Evolutionary conservation across 2,888 invertebrate species (phyloP).

Genomic region (Nemotelus pantherinus): DNA sequence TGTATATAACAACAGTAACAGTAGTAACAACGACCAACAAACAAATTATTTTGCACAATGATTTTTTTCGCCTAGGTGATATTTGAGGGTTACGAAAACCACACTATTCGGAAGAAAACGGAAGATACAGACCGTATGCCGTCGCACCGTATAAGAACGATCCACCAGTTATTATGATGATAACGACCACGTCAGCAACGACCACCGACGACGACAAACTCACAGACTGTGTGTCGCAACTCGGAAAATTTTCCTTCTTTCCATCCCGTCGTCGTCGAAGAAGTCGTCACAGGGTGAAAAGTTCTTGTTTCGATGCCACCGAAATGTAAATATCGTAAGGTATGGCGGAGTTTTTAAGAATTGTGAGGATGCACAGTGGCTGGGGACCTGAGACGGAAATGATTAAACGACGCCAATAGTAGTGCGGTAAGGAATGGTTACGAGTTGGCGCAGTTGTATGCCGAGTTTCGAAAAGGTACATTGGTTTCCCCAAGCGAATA

Average conservation of each 20-base stretch:
- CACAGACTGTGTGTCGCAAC: conserved; percentile 39
- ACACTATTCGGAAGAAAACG: conserved; percentile 8
- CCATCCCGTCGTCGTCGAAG: background rate
- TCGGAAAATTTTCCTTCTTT: conserved; percentile 30
- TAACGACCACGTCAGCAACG: background rate
- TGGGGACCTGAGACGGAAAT: conserved; percentile 18
- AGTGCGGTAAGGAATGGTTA: conserved; percentile 10
- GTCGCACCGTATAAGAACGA: conserved; percentile 30
- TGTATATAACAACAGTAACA: no score
- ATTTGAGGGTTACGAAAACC: background rate
- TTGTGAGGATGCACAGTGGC: background rate
- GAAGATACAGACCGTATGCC: conserved; percentile 5
- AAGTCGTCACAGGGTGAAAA: conserved; percentile 8
- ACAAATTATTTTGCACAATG: no score
- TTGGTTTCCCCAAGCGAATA: no score
- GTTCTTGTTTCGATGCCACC: conserved; percentile 24
- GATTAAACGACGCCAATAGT: background rate
- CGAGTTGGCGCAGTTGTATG: conserved; percentile 10
- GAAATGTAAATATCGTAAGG: conserved; percentile 38
- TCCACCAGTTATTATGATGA: conserved; percentile 20
- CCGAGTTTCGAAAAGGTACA: background rate
- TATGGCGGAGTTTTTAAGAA: conserved; percentile 5
- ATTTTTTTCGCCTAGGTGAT: background rate
- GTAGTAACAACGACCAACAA: no score
- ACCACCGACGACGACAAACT: conserved; percentile 32